Base-by-base conservation (phyloP, 2,113 vertebrate genomes). In the Sisor rabdophorus region DNA sequence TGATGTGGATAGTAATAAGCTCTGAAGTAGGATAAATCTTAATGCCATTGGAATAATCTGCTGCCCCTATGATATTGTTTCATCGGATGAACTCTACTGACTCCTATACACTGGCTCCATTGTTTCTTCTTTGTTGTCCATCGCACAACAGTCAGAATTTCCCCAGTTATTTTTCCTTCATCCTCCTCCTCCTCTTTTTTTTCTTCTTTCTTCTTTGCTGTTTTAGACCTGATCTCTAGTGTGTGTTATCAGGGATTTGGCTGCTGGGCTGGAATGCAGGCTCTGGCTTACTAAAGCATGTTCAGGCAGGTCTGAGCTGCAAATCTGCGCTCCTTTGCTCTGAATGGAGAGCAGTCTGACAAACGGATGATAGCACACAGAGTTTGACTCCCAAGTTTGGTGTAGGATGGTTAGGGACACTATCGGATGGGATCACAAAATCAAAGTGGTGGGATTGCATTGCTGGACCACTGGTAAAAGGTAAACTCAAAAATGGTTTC, bases 221-320 rank as follows among this genome's bases (percentile, higher is more conserved):
- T 54, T 63, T 81, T 73, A 65, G 73, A 81, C 70, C 58, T 73
- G 58, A 22, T 32, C 76, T 65, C 61, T 40, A 72, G 78, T 54
- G 73, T 73, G 80, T 85, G 85, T 84, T 86, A 82, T 88, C 80
- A 83, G 73, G 54, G 75, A 73, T 84, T 79, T 81, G 77, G 63
- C 84, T 87, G 77, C 81, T 82, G 85, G 81, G 79, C 83, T 88
- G 89, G 91, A 91, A 91, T 91, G 89, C 44, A 84, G 76, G 78
- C 84, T 84, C 85, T 63, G 78, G 79, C 76, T 85, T 78, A 77
- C 75, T 61, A 68, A 79, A 87, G 88, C 91, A 89, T 86, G 91
- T 88, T 87, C 86, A 83, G 86, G 87, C 91, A 90, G 87, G 91
- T 91, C 86, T 36, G 40, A 55, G 79, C 77, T 24, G 72, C 73